Conservation (phyloP, 2,888 invertebrate species). For the Pterostichus niger region DNA sequence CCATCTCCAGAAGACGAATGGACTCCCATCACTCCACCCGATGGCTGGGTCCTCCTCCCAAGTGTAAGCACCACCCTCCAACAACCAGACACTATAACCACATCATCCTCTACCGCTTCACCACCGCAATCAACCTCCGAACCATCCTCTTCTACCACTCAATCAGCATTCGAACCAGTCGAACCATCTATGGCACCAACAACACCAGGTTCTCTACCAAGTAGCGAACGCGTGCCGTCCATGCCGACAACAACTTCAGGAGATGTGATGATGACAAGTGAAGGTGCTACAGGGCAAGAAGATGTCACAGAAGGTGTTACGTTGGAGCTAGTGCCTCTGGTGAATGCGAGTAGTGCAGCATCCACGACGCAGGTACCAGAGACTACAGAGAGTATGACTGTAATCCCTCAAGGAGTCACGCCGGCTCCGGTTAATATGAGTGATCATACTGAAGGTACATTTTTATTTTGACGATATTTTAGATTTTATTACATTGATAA, state of each 20-base stretch:
- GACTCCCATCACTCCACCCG: conserved; percentile 83
- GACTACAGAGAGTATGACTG: not conserved
- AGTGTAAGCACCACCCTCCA: conserved; percentile 71
- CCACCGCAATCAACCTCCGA: conserved; percentile 72
- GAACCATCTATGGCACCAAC: not conserved
- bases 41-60: conserved; percentile 83
- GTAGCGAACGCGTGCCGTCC: not conserved
- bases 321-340: conserved; percentile 45
- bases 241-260: conserved; percentile 13
- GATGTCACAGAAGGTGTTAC: conserved; percentile 21
- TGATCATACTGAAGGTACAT: conserved; percentile 76
- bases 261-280: conserved; percentile 42
- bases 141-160: conserved; percentile 70
- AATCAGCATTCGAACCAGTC: not conserved
- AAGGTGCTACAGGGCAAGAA: not conserved
- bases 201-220: not conserved
- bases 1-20: conserved; percentile 76
- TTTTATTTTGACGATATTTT: not conserved
- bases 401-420: not conserved
- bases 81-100: conserved; percentile 73
- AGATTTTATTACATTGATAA: too few species aligned
- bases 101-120: conserved; percentile 58
- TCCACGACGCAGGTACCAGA: not conserved
- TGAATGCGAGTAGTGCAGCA: conserved; percentile 21
- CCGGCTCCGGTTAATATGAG: conserved; percentile 73